Conservation (phyloP, 2,888 invertebrate genomes). For the Unio delphinus region DNA sequence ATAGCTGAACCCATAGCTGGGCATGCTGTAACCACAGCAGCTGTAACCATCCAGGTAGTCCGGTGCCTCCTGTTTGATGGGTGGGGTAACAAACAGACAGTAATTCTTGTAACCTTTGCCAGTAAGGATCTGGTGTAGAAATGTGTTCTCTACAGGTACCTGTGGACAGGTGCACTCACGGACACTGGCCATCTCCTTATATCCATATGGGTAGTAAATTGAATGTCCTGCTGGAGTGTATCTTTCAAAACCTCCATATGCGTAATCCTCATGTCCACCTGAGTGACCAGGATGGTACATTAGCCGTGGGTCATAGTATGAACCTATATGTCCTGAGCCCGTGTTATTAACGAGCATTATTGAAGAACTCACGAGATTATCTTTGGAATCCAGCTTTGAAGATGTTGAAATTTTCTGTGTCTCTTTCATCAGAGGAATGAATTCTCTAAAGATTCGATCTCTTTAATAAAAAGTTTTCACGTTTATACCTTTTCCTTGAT, state of each 20-base stretch:
- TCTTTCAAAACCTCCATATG: slow-evolving; percentile 17
- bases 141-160: slow-evolving; percentile 48
- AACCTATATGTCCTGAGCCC: slow-evolving; percentile 22
- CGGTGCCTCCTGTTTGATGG: slow-evolving; percentile 43
- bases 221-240: slow-evolving; percentile 14
- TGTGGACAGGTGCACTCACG: slow-evolving; percentile 42
- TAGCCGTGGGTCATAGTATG: slow-evolving; percentile 21
- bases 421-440: background rate
- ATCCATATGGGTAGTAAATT: slow-evolving; percentile 24
- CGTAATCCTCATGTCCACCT: slow-evolving; percentile 7
- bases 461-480: too few relatives aligned
- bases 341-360: slow-evolving; percentile 40
- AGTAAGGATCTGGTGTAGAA: slow-evolving; percentile 59
- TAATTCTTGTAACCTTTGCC: slow-evolving; percentile 61
- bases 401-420: slow-evolving; percentile 10
- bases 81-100: slow-evolving; percentile 35
- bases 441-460: too few relatives aligned
- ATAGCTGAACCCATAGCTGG: background rate
- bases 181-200: slow-evolving; percentile 1
- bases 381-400: slow-evolving; percentile 22
- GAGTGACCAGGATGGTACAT: slow-evolving; percentile 3
- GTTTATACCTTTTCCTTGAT: too few relatives aligned
- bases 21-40: slow-evolving; percentile 28
- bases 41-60: slow-evolving; percentile 38
- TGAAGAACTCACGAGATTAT: slow-evolving; percentile 29